phyloP scores from a whole-genome alignment of 2,113 vertebrate genomes.

The Microcebus griseorufus region DNA sequence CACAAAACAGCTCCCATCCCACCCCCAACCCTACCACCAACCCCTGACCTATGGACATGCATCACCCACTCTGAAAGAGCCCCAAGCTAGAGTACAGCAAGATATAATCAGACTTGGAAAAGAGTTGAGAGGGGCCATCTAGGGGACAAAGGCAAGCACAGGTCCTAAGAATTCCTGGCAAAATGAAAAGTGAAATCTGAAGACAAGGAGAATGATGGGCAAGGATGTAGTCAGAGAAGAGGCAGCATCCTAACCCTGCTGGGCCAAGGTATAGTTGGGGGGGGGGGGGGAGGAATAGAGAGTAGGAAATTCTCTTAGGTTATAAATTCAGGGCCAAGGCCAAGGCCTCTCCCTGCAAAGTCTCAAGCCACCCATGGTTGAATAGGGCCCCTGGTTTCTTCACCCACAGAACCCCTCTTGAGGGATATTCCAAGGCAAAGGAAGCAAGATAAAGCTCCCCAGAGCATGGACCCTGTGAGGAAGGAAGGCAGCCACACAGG shows the following conservation, averaged over 20 bases:
- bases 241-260: not conserved
- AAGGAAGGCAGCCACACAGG: not conserved
- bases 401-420: not conserved
- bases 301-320: not conserved
- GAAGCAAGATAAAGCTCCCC: not conserved
- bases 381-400: not conserved
- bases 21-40: accelerated
- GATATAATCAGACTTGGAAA: not conserved
- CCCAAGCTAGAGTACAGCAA: not conserved
- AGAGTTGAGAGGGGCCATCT: too few species aligned
- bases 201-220: not conserved
- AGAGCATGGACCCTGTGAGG: not conserved
- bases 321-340: not conserved
- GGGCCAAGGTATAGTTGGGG: not conserved
- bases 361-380: not conserved
- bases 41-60: not conserved
- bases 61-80: not conserved
- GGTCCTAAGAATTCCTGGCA: not conserved
- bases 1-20: not conserved
- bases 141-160: not conserved
- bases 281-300: accelerated
- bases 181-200: not conserved
- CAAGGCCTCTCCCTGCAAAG: not conserved
- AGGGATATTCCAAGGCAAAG: not conserved
- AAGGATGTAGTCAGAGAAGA: not conserved